phyloP scores from a whole-genome alignment of 2,888 invertebrate genomes.

The Orthonevra nobilis region DNA sequence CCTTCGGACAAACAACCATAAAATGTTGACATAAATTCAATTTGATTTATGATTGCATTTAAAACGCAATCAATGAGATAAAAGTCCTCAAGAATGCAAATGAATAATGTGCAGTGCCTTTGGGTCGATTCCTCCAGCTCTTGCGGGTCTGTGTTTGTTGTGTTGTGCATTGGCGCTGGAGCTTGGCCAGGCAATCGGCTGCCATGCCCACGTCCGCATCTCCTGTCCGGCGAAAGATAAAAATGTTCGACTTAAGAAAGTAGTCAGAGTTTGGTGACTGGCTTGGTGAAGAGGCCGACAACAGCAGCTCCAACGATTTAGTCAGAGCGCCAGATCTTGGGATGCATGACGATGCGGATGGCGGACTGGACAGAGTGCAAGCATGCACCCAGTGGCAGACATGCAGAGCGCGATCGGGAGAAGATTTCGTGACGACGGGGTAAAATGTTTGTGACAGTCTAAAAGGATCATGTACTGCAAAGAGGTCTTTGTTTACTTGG shows the following conservation, averaged over 20 bases:
- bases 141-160: conserved; percentile 1
- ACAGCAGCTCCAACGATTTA: conserved; percentile 51
- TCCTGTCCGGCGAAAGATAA: conserved; percentile 54
- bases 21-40: conserved; percentile 76
- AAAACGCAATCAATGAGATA: conserved; percentile 75
- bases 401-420: conserved; percentile 5
- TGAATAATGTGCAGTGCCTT: conserved; percentile 59
- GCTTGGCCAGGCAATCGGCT: conserved; percentile 24
- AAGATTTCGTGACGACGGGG: conserved; percentile 9
- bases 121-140: conserved; percentile 25
- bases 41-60: conserved; percentile 77
- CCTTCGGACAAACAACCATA: conserved; percentile 75
- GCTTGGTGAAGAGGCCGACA: conserved; percentile 12
- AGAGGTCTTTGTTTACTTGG: conserved; percentile 34
- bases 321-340: conserved; percentile 41
- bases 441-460: conserved; percentile 34
- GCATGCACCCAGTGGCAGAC: conserved; percentile 25
- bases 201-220: conserved; percentile 38
- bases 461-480: conserved; percentile 27
- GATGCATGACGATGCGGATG: conserved; percentile 20
- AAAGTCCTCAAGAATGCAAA: conserved; percentile 67
- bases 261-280: conserved; percentile 21
- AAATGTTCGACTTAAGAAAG: conserved; percentile 60
- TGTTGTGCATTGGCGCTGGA: conserved; percentile 21
- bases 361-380: conserved; percentile 10